A percentile compares a stretch with the other conserved stretches of the same genome.
Conservation (phyloP, 2,113 vertebrate species). For the Aptenodytes patagonicus region DNA sequence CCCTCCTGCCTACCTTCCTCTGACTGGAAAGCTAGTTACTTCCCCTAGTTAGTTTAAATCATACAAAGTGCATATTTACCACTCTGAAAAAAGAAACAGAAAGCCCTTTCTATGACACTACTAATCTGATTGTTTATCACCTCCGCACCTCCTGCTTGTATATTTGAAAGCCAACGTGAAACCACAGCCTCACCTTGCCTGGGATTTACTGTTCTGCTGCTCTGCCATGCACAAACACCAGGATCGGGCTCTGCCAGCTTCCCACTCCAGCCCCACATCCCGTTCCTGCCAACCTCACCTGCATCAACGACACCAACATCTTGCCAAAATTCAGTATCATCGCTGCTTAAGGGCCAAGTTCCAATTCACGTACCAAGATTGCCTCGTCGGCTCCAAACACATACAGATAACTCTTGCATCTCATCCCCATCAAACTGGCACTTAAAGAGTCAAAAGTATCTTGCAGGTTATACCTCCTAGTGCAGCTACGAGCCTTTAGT, state of each 20-base stretch:
- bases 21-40: not conserved
- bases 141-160: not conserved
- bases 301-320: not conserved
- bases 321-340: not conserved
- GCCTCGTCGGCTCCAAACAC: not conserved
- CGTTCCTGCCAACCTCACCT: not conserved
- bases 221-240: not conserved
- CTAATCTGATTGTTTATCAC: not conserved
- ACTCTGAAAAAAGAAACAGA: not conserved
- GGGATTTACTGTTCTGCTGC: not conserved
- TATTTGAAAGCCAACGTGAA: not conserved
- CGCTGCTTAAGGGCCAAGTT: not conserved
- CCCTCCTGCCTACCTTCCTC: not conserved
- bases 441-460: not conserved
- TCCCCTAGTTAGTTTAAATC: not conserved
- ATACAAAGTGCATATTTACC: not conserved
- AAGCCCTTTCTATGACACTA: not conserved
- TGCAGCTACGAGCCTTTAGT: not conserved
- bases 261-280: not conserved
- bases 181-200: not conserved
- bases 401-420: not conserved
- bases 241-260: not conserved
- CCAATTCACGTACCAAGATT: not conserved
- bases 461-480: not conserved
- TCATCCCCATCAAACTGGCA: not conserved